Base-by-base conservation (phyloP, 1,140 invertebrate species). In the Halesus radiatus region DNA sequence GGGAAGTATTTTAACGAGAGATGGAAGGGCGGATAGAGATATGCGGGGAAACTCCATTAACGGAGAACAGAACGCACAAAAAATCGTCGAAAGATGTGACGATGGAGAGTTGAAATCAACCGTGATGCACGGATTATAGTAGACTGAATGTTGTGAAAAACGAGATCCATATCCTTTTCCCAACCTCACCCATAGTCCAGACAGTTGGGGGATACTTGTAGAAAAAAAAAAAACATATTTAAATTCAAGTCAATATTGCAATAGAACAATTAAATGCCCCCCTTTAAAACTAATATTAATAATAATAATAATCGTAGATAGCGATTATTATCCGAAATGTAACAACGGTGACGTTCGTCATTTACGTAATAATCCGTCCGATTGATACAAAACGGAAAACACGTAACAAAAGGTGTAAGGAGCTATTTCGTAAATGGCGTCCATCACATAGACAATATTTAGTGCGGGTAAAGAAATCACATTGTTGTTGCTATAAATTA, bases 381-480 rank as follows among this genome's bases (percentile, higher is more conserved):
- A 13, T 60, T 8, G 56, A 13, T 60, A 60, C 56, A 60, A 60
- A 60, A 60, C 56, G 56, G 56, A 23, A 60, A 22, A 60, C 18
- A 60, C 56, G 56, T 60, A 60, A 60, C 56, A 22, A n/a, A 23
- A 3, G 20, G 10, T 10, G 5, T 45, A 58, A 18, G 56, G 23
- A 23, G 1, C 18, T 22, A 60, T 23, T 22, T 60, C 56, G 56
- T 20, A 23, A 60, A 60, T 13, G 56, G 8, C 18, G 15, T 23
- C 18, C 20, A 60, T 13, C 56, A 22, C 20, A 23, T 60, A 23
- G 23, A 60, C 56, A 60, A 60, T 23, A 60, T 22, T 18, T 60
- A 60, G 56, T 23, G 56, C 56, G 56, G 56, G 56, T 60, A 45
- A 60, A 60, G 23, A 60, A 60, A 60, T 60, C 56, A 60, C 56